These are phyloP conservation scores for Parthenolecanium corni DNA, from an alignment of 2,888 invertebrate genomes.

Conservation along the genomic window DNA sequence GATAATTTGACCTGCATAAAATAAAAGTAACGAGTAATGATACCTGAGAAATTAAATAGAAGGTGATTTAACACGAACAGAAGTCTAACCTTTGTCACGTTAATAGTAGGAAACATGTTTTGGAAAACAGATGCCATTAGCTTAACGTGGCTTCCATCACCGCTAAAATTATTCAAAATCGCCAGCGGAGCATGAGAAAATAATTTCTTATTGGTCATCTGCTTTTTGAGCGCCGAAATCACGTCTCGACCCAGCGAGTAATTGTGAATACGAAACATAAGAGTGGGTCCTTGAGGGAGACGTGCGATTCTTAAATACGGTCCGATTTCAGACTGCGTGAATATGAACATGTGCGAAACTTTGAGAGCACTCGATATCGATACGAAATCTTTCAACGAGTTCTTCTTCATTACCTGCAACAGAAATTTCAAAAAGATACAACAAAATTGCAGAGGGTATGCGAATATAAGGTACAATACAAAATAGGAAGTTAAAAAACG, in stretches of 20 bases:
- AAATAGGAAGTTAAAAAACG: too few relatives aligned
- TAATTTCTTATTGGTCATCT: constrained; percentile 67
- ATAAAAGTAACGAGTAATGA: not conserved
- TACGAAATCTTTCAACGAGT: constrained; percentile 92
- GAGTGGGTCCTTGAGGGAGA: constrained; percentile 82
- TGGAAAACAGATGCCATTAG: constrained; percentile 93
- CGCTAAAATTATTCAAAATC: constrained; percentile 79
- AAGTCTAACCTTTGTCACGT: constrained; percentile 83
- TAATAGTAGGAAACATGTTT: constrained; percentile 96
- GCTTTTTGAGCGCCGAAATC: constrained; percentile 69
- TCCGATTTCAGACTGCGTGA: constrained; percentile 73
- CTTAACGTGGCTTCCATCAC: constrained; percentile 78
- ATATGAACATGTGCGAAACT: constrained; percentile 82
- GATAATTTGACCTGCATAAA: constrained; percentile 64
- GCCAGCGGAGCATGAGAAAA: constrained; percentile 83
- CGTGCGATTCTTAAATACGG: constrained; percentile 75
- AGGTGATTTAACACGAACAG: not conserved
- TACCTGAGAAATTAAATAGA: not conserved
- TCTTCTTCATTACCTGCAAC: constrained; percentile 68
- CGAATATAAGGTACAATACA: too few relatives aligned
- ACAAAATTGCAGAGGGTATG: too few relatives aligned
- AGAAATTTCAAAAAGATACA: too few relatives aligned
- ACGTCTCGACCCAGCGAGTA: constrained; percentile 79
- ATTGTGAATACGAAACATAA: constrained; percentile 72
- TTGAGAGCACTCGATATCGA: constrained; percentile 81